Evolutionary conservation across 1,140 invertebrate genomes (phyloP).

Genomic region (Euschistus heros): DNA sequence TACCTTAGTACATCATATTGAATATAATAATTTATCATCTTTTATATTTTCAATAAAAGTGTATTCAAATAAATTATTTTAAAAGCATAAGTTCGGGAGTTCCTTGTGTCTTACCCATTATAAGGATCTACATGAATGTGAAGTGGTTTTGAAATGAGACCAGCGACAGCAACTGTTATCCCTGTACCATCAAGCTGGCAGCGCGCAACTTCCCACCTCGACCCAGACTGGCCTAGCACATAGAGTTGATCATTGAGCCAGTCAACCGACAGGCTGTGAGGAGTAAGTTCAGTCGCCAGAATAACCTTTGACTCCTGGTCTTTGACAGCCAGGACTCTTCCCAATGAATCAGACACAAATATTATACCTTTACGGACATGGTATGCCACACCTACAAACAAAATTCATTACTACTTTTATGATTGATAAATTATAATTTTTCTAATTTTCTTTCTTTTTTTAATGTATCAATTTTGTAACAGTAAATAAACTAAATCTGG

Average conservation of each 20-base stretch:
- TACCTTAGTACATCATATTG: no score
- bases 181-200: constrained; percentile 55
- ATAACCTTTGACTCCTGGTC: neutral
- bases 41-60: no score
- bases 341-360: constrained; percentile 60
- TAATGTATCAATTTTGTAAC: no score
- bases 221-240: constrained; percentile 53
- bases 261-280: constrained; percentile 53
- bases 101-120: constrained; percentile 55
- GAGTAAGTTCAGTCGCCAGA: constrained; percentile 40
- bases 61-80: neutral
- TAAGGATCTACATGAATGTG: constrained; percentile 83
- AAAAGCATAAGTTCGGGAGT: neutral
- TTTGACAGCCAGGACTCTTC: constrained; percentile 33
- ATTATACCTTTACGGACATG: constrained; percentile 56
- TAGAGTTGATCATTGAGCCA: constrained; percentile 79
- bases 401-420: neutral
- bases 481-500: no score
- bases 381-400: constrained; percentile 56
- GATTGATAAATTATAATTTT: no score
- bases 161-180: constrained; percentile 52
- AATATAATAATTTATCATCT: no score
- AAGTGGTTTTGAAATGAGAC: constrained; percentile 51
- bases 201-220: constrained; percentile 56
- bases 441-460: no score